Evolutionary conservation across 2,113 vertebrate genomes (phyloP).

Genomic region (Tenrec ecaudatus): DNA sequence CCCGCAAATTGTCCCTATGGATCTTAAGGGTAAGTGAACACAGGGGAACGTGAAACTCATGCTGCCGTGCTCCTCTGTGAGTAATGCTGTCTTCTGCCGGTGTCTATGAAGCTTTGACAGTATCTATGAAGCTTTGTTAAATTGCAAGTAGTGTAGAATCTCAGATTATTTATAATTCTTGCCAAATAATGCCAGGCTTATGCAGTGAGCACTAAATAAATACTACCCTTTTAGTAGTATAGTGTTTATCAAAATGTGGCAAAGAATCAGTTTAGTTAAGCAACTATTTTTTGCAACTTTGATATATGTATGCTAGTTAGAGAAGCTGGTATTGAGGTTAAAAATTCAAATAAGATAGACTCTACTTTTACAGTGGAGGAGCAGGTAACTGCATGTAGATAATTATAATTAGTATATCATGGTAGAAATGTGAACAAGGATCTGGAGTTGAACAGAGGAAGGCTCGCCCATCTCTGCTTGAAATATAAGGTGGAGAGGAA

Average conservation of each 20-base stretch:
- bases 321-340: background rate
- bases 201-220: background rate
- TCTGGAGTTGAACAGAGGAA: background rate
- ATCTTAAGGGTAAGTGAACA: background rate
- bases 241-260: background rate
- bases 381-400: background rate
- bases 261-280: slow-evolving; percentile 25
- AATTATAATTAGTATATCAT: background rate
- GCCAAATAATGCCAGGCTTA: background rate
- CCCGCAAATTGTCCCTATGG: background rate
- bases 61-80: background rate
- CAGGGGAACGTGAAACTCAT: background rate
- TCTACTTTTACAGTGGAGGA: background rate
- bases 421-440: background rate
- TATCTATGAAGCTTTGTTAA: background rate
- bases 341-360: background rate
- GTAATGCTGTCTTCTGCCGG: background rate
- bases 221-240: background rate
- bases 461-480: background rate
- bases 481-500: background rate
- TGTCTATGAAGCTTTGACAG: background rate
- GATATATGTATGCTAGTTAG: background rate
- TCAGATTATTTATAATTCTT: background rate
- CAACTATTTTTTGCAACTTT: background rate
- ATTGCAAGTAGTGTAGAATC: background rate